These are phyloP conservation scores for Schrankia costaestrigalis DNA, from an alignment of 2,888 invertebrate species.

Conservation along the genomic window DNA sequence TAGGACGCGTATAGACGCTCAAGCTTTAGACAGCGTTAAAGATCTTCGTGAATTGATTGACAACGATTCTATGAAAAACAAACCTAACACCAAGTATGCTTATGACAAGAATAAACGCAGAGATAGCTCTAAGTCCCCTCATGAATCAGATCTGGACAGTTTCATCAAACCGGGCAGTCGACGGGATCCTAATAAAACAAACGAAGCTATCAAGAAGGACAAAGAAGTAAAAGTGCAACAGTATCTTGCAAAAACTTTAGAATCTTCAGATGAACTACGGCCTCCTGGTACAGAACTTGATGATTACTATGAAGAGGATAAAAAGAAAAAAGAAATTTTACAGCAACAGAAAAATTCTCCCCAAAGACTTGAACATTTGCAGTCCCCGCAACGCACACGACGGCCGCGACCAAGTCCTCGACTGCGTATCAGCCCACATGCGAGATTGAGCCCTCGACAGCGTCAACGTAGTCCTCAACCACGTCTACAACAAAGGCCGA, in stretches of 20 bases:
- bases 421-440: slow-evolving; percentile 8
- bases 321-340: neutral
- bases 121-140: neutral
- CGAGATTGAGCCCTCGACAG: slow-evolving; percentile 21
- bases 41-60: slow-evolving; percentile 58
- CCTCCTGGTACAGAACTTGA: slow-evolving; percentile 74
- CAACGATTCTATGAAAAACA: no score
- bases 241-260: slow-evolving; percentile 62
- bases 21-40: slow-evolving; percentile 45
- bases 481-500: neutral
- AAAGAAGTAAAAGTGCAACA: slow-evolving; percentile 72
- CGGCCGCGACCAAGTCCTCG: slow-evolving; percentile 2
- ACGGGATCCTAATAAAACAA: slow-evolving; percentile 68
- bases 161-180: slow-evolving; percentile 69
- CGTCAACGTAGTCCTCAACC: slow-evolving; percentile 10
- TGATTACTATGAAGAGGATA: slow-evolving; percentile 48
- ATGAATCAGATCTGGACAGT: slow-evolving; percentile 44
- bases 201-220: slow-evolving; percentile 66
- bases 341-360: neutral
- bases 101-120: neutral
- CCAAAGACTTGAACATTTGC: neutral
- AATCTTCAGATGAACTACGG: slow-evolving; percentile 57
- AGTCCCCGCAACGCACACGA: neutral
- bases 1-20: slow-evolving; percentile 34
- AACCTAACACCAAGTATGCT: slow-evolving; percentile 19